phyloP scores from a whole-genome alignment of 1,140 invertebrate species.

The Akabosia matsudoensis region DNA sequence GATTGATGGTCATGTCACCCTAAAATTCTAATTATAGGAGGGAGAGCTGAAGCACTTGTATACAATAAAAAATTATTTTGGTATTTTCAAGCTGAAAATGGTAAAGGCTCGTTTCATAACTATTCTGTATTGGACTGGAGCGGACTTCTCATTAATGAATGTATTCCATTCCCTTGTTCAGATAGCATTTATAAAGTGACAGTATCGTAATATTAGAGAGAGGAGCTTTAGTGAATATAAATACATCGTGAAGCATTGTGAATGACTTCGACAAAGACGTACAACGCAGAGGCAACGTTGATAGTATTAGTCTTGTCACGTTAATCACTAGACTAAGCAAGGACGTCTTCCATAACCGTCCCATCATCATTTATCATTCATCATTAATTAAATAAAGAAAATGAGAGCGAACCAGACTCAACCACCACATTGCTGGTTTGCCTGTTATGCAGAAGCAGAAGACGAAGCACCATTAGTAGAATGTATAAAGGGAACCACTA shows the following conservation, averaged over 20 bases:
- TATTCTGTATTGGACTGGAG: too few relatives aligned
- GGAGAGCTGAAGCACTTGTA: too few relatives aligned
- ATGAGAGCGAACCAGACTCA: not conserved
- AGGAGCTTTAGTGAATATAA: too few relatives aligned
- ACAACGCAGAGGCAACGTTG: not conserved
- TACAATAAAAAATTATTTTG: too few relatives aligned
- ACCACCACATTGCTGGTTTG: not conserved
- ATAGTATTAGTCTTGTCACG: slow-evolving; percentile 9
- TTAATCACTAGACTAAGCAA: slow-evolving; percentile 13
- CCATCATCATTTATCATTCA: slow-evolving; percentile 16
- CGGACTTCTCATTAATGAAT: too few relatives aligned
- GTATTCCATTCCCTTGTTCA: too few relatives aligned
- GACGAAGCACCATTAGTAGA: not conserved
- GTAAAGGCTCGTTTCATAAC: too few relatives aligned
- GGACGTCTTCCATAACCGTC: slow-evolving; percentile 10
- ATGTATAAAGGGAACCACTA: not conserved
- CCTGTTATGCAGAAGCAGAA: not conserved
- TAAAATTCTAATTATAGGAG: slow-evolving; percentile 8
- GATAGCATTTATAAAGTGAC: too few relatives aligned
- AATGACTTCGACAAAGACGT: not conserved
- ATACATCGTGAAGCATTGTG: too few relatives aligned
- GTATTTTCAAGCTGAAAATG: too few relatives aligned
- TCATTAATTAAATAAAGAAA: slow-evolving; percentile 18
- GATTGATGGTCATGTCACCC: not conserved
- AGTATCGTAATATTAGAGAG: too few relatives aligned